Evolutionary conservation across 2,797 vertebrate species (phyloP), one percentile per base, ranked within the genome.

Genomic region (Characodon lateralis): DNA sequence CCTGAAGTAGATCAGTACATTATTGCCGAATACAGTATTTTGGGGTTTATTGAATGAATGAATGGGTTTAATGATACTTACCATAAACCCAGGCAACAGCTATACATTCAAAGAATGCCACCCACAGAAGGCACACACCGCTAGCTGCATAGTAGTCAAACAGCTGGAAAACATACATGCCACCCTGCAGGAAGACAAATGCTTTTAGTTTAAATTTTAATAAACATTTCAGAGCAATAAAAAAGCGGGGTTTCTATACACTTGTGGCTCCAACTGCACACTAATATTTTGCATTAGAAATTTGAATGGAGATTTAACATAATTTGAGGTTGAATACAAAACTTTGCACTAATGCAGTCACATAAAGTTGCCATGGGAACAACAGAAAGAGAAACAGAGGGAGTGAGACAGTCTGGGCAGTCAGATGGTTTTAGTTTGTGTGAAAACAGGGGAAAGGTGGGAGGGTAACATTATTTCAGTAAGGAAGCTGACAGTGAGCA

Each of bases 91-190:
- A 99, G 95, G 98, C 97, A 96, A 99, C 96, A 96, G 98, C 98
- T 94, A 99, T 95, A 97, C 98, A 99, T 98, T 99, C 98, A 98
- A 99, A 99, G 97, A 99, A 99, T 96, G 98, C 98, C 94, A 99
- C 98, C 98, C 98, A 99, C 96, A 99, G 95, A 95, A 99, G 97
- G 96, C 98, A 99, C 95, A 99, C 97, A 94, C 98, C 98, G 90
- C 98, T 99, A 91, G 98, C 98, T 97, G 98, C 98, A 96, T 99
- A 99, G 97, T 97, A 99, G 96, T 99, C 98, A 95, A 99, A 99
- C 94, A 99, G 97, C 94, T 99, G 98, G 95, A 99, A 99, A 94
- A 99, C 97, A 94, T 98, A 99, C 97, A 99, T 98, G 96, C 98
- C 98, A 95, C 98, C 98, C 98, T 99, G 95, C 74, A 82, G 71